Conservation (phyloP, 2,888 invertebrate genomes). For the Imbricaverruca yamaguchii region DNA sequence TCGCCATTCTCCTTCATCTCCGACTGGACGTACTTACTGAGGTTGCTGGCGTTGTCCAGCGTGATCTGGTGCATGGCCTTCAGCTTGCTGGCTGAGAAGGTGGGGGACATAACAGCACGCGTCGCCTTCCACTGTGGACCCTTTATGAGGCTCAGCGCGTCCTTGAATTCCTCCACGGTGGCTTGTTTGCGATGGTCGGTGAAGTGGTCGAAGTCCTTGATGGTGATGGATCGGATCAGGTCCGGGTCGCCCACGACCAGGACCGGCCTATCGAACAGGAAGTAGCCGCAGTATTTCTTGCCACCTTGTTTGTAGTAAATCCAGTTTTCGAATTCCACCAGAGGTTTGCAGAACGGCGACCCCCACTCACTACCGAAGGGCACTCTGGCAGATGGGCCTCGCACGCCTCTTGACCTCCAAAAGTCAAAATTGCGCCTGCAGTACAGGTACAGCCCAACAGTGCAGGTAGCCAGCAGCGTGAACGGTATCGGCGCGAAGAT, state of each 20-base stretch:
- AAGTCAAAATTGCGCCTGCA: neutral
- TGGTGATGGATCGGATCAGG: neutral
- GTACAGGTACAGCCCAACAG: neutral
- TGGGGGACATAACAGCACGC: neutral
- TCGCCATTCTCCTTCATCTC: neutral
- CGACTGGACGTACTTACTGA: neutral
- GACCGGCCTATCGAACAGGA: neutral
- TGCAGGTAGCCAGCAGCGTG: neutral
- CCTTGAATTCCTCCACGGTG: neutral
- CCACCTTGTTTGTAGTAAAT: neutral
- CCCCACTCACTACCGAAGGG: no score
- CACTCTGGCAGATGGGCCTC: neutral
- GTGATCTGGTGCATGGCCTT: neutral
- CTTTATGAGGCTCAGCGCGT: neutral
- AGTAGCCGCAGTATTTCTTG: neutral
- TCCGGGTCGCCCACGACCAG: neutral
- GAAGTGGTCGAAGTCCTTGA: constrained; percentile 17
- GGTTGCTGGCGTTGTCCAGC: neutral
- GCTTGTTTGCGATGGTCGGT: neutral
- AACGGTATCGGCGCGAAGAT: constrained; percentile 36
- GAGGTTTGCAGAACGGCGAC: neutral
- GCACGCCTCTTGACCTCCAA: neutral
- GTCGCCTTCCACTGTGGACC: neutral
- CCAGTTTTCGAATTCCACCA: neutral
- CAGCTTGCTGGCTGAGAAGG: constrained; percentile 14